phyloP scores from a whole-genome alignment of 2,797 vertebrate genomes.

The Dipus sagitta region DNA sequence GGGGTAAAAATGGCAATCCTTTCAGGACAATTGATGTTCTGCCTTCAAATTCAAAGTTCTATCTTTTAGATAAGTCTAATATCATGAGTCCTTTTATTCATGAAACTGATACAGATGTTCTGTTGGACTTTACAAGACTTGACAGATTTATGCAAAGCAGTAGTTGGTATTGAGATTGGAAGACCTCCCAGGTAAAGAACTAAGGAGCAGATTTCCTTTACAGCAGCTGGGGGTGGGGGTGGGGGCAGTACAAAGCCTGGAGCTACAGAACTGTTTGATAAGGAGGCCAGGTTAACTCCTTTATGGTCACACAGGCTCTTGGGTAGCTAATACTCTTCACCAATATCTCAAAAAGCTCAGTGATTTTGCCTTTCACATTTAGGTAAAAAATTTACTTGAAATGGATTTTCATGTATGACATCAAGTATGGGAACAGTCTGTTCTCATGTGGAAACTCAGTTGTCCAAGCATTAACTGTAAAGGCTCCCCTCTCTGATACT shows the following conservation, averaged over 20 bases:
- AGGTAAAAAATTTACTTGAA: slow-evolving; percentile 13
- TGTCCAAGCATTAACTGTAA: not conserved
- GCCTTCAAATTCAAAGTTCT: slow-evolving; percentile 93
- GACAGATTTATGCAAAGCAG: slow-evolving; percentile 92
- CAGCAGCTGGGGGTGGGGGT: slow-evolving; percentile 6
- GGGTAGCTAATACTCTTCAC: not conserved
- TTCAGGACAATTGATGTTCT: slow-evolving; percentile 91
- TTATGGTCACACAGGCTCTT: not conserved
- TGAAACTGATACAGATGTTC: slow-evolving; percentile 91
- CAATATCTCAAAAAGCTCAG: not conserved
- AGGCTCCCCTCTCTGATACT: not conserved
- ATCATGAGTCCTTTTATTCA: slow-evolving; percentile 91
- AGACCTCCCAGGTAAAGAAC: slow-evolving; percentile 88
- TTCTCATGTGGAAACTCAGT: slow-evolving; percentile 39
- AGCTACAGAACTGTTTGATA: not conserved
- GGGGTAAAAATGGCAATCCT: slow-evolving; percentile 92
- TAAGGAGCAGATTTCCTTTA: slow-evolving; percentile 88
- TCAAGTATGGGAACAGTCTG: slow-evolving; percentile 30
- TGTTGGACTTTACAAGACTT: slow-evolving; percentile 89
- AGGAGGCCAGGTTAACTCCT: not conserved
- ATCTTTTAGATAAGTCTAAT: slow-evolving; percentile 93
- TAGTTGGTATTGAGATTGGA: slow-evolving; percentile 79
- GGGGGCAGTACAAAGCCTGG: not conserved
- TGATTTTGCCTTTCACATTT: slow-evolving; percentile 3
- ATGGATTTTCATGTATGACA: not conserved